Evolutionary conservation across 92 coral and sea anemone genomes (phyloP).

Genomic region (Desmophyllum pertusum): DNA sequence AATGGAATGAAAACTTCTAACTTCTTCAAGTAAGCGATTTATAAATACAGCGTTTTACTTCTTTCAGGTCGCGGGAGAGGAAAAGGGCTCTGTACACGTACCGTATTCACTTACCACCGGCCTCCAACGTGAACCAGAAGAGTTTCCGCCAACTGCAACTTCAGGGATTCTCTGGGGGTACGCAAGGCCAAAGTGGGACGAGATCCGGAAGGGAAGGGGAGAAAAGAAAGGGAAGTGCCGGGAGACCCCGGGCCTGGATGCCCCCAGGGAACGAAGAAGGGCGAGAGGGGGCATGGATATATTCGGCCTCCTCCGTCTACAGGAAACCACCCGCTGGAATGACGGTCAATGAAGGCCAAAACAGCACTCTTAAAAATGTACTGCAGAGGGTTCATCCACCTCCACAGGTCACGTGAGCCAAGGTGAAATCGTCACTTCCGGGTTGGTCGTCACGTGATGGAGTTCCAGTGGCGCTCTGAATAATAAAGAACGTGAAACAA

Average conservation of each 20-base stretch:
- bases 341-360: constrained; percentile 52
- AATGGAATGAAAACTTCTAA: no score
- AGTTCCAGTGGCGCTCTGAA: constrained; percentile 43
- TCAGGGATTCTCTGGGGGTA: constrained; percentile 46
- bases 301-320: constrained; percentile 50
- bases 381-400: constrained; percentile 59
- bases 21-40: no score
- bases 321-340: constrained; percentile 32
- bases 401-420: constrained; percentile 67
- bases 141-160: constrained; percentile 36
- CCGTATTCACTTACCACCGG: not conserved
- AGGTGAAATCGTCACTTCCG: no score
- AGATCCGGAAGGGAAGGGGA: no score
- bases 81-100: not conserved
- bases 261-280: constrained; percentile 49
- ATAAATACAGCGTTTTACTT: not conserved
- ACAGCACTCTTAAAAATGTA: constrained; percentile 43
- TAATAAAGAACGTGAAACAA: constrained; percentile 28
- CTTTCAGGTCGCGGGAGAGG: not conserved
- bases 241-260: no score
- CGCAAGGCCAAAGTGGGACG: no score
- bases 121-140: not conserved
- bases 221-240: no score
- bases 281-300: constrained; percentile 49
- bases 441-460: constrained; percentile 47